Percentiles rank a stretch among this genome's conserved stretches.
These are phyloP conservation scores for Cylas formicarius DNA, from an alignment of 1,140 invertebrate genomes.

Conservation along the genomic window DNA sequence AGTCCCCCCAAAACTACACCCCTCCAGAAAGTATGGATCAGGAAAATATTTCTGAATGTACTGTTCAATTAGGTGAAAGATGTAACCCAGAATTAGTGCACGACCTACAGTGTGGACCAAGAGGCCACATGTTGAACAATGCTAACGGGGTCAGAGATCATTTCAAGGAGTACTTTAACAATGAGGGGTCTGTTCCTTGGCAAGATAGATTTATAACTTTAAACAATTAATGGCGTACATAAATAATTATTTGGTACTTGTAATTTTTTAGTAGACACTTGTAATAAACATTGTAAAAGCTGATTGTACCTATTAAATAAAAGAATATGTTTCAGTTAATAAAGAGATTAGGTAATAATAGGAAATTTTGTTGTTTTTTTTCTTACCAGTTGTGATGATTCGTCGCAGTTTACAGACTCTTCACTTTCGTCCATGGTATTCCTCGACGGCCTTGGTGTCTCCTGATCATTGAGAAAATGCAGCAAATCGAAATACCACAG, in stretches of 20 bases:
- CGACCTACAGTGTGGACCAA: constrained; percentile 11
- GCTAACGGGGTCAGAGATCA: constrained; percentile 4
- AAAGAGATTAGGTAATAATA: no score
- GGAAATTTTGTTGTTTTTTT: constrained; percentile 4
- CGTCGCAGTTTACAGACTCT: not conserved
- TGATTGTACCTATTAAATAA: no score
- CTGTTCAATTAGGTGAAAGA: constrained; percentile 14
- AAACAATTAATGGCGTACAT: constrained; percentile 11
- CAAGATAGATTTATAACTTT: constrained; percentile 18
- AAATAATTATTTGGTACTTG: no score
- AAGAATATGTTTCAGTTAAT: no score
- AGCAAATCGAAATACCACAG: constrained; percentile 31
- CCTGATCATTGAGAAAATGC: no score
- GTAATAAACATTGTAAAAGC: no score
- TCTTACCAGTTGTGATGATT: not conserved
- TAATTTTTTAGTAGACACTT: no score
- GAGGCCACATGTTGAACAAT: constrained; percentile 1
- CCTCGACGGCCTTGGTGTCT: no score
- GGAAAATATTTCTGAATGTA: constrained; percentile 15
- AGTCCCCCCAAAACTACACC: constrained; percentile 7
- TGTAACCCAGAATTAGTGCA: constrained; percentile 13
- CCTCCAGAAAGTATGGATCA: constrained; percentile 13
- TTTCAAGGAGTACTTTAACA: constrained; percentile 15
- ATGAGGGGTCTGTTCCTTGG: constrained; percentile 15
- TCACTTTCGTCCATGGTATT: constrained; percentile 9